phyloP scores from a whole-genome alignment of 2,113 vertebrate species.

The Baryphthengus martii region DNA sequence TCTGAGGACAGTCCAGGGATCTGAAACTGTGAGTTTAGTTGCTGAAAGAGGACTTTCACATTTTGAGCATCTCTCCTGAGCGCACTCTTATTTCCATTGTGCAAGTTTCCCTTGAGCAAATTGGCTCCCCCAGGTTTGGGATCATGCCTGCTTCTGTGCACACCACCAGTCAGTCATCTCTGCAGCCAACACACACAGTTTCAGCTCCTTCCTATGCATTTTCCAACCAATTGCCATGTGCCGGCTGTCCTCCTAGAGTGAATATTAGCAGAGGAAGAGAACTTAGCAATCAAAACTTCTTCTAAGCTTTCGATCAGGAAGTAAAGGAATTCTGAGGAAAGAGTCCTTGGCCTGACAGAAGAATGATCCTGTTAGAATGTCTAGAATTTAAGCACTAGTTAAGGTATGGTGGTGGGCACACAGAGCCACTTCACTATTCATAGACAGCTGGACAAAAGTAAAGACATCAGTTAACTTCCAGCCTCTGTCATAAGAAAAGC shows the following conservation, averaged over 20 bases:
- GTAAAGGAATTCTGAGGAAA: not conserved
- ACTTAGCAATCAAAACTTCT: not conserved
- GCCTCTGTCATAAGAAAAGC: not conserved
- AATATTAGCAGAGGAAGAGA: not conserved
- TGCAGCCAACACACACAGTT: not conserved
- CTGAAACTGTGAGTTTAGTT: not conserved
- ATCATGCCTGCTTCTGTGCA: rapidly evolving
- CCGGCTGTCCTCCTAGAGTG: not conserved
- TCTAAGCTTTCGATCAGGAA: not conserved
- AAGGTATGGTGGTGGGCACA: not conserved
- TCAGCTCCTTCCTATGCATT: not conserved
- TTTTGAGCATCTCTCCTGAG: not conserved
- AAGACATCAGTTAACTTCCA: not conserved
- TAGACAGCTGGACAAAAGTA: not conserved
- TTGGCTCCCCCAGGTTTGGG: rapidly evolving
- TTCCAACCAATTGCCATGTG: not conserved
- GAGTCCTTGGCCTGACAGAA: not conserved
- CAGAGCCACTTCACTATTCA: not conserved
- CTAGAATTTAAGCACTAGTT: not conserved
- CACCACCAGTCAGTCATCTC: rapidly evolving
- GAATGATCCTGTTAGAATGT: not conserved
- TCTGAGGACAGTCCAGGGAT: not conserved
- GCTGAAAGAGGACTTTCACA: not conserved
- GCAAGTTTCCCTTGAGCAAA: not conserved
- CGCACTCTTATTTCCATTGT: not conserved